Evolutionary conservation across 2,888 invertebrate genomes (phyloP).

Genomic region (Drosophila tripunctata): DNA sequence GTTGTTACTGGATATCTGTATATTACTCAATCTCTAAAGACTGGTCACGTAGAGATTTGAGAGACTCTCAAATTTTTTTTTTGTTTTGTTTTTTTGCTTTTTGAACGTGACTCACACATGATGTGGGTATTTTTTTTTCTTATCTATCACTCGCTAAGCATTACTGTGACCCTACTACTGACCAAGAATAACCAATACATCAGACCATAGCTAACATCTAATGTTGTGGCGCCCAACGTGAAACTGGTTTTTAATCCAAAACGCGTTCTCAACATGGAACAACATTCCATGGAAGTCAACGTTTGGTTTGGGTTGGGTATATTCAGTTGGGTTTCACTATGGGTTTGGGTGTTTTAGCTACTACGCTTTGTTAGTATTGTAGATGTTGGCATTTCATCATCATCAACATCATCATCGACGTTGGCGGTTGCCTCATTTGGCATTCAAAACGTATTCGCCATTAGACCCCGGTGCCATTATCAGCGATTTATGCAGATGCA

Average conservation of each 20-base stretch:
- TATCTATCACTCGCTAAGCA: too few relatives aligned
- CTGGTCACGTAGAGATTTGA: conserved; percentile 20
- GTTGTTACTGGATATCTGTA: conserved; percentile 5
- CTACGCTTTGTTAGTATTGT: too few relatives aligned
- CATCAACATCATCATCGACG: conserved; percentile 22
- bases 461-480: conserved; percentile 47
- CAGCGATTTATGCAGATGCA: conserved; percentile 65
- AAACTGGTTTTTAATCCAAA: conserved; percentile 48
- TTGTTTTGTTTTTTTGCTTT: too few relatives aligned
- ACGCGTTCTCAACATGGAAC: conserved; percentile 52
- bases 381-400: conserved; percentile 13
- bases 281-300: conserved; percentile 62
- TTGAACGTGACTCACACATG: conserved; percentile 37
- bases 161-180: conserved; percentile 23
- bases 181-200: conserved; percentile 30
- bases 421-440: conserved; percentile 59
- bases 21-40: conserved; percentile 31
- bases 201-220: conserved; percentile 45
- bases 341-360: conserved; percentile 2
- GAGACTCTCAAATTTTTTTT: conserved; percentile 13
- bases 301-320: conserved; percentile 15
- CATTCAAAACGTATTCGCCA: conserved; percentile 64
- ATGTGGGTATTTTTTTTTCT: conserved; percentile 5
- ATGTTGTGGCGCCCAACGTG: conserved; percentile 29
- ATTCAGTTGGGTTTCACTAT: not conserved